Evolutionary conservation across 2,888 invertebrate genomes (phyloP).

Genomic region (Atrina japonica): DNA sequence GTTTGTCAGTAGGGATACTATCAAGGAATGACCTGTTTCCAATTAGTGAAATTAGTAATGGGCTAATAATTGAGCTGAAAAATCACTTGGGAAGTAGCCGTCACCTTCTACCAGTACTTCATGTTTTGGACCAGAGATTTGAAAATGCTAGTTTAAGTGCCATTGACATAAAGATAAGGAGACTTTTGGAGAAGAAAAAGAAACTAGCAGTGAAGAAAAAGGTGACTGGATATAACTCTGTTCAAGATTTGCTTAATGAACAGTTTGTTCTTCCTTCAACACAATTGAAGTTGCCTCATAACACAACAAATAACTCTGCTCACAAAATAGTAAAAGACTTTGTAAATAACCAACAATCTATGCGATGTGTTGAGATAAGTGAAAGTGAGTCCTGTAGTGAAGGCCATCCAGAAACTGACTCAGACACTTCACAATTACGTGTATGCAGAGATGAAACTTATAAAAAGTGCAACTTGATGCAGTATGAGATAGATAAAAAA

Average conservation of each 20-base stretch:
- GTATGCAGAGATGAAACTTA: neutral
- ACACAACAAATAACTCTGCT: too few species aligned
- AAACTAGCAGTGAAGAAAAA: constrained; percentile 6
- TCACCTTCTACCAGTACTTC: neutral
- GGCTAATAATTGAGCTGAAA: neutral
- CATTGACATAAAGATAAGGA: neutral
- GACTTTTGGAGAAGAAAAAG: constrained; percentile 2
- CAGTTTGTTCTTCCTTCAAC: neutral
- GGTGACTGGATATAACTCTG: neutral
- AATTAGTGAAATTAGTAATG: neutral
- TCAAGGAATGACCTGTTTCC: neutral
- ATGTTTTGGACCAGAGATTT: neutral
- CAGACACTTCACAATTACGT: neutral
- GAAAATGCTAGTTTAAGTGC: neutral
- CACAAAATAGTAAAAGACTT: too few species aligned
- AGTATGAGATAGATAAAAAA: neutral
- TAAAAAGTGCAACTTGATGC: neutral
- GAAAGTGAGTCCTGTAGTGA: too few species aligned
- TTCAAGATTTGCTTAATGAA: constrained; percentile 3
- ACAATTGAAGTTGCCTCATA: constrained; percentile 1
- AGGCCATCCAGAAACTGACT: too few species aligned
- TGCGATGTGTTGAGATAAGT: too few species aligned
- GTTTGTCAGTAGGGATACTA: neutral
- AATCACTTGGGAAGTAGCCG: neutral
- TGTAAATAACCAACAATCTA: too few species aligned